Base-by-base conservation (phyloP, 2,888 invertebrate genomes). In the Tetheella fluctuosa region DNA sequence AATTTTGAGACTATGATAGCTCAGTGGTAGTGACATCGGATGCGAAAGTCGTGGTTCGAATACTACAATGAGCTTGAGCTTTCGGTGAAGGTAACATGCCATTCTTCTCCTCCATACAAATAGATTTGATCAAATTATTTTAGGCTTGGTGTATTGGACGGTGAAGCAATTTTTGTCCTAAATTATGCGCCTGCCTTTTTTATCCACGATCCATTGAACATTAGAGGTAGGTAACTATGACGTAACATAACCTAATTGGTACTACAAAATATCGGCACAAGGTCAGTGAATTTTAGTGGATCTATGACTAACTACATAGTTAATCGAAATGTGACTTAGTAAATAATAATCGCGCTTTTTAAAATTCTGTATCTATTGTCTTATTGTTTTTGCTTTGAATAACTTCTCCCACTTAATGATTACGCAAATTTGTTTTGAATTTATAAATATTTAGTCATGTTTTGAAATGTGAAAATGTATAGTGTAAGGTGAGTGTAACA, bases 201-300 rank as follows among this genome's bases (percentile, higher is more conserved):
- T 13, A 34, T 34, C 13, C 34, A 34, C 13, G 20, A 48, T 48
- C 48, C n/a, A 48, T 34, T 48, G 48, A 42, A n/a, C n/a, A n/a
- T n/a, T n/a, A n/a, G n/a, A n/a, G n/a, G n/a, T n/a, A n/a, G n/a
- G n/a, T n/a, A n/a, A 15, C 48, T 20, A 48, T 20, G 17, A 20
- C 8, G 48, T 17, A 48, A 48, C 20, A 20, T 48, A 48, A 48
- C 48, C 48, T 48, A 20, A 20, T 48, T 20, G 17, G 42, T 42
- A 30, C 54, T 54, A 17, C 25, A 54, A 54, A 54, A 17, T 54
- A 54, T 30, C 17, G 54, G 54, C 54, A 30, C 28, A 25, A 54
- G 25, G 28, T 8, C 28, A 30, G 8, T 30, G 48, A 48, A 48
- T 48, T 48, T 48, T 48, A 48, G 48, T 48, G 20, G 48, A 48